Evolutionary conservation across 2,113 vertebrate species (phyloP), one percentile per base, ranked within the genome.

Genomic region (Epinephelus moara): DNA sequence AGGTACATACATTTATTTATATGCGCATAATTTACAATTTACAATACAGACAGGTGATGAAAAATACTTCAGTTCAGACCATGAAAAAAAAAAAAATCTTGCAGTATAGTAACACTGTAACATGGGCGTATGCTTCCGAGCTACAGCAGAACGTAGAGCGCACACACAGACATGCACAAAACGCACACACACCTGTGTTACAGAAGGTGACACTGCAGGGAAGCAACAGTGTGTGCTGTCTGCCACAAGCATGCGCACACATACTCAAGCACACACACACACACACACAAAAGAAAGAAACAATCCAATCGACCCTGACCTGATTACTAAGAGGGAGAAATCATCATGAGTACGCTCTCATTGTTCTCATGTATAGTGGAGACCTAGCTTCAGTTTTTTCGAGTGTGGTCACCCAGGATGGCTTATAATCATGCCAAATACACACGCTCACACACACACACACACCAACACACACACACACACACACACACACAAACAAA

Each of bases 291-390:
- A 7, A 37, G 9, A 53, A 69, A 77, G 9, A 53, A 69, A 77
- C 75, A 81, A 84, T 86, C 79, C 86, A 80, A 86, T 89, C 75
- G 60, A 89, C 87, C 83, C 85, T 89, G 88, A 88, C 89, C 89
- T 90, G 90, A 91, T 93, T 93, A 89, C 86, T 27, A 62, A 85
- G 82, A 77, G 68, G 71, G 60, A 79, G 76, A 78, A 86, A 84
- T 89, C 85, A 84, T 76, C 73, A 66, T 19, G 66, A 80, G 76
- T 33, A 78, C 84, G 70, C 82, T 73, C 71, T 85, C 74, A 89
- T 89, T 86, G 85, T 80, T 83, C 63, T 69, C n/a, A 78, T 62
- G 80, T 59, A 73, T 57, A 49, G 78, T 8, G 21, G 76, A 86
- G 75, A 77, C 61, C 9, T 23, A 14, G 70, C 69, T 73, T 67